Evolutionary conservation across 2,888 invertebrate genomes (phyloP).

Genomic region (Biston betularia): DNA sequence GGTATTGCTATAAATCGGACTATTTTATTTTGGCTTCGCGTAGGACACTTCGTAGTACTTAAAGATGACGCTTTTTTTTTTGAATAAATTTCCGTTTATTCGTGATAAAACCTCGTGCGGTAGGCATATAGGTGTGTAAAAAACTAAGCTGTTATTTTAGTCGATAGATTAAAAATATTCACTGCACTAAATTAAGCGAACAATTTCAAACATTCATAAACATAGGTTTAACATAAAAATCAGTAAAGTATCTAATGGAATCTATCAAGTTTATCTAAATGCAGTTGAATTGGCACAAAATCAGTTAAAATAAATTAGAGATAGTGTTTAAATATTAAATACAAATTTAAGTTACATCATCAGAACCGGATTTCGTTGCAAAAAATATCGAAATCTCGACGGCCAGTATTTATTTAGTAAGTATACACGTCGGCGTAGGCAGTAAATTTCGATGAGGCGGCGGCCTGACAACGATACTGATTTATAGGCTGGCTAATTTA

Average conservation of each 20-base stretch:
- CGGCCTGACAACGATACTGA: constrained; percentile 54
- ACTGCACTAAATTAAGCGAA: background rate
- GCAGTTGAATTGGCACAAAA: background rate
- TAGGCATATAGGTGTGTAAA: too few species aligned
- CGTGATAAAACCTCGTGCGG: too few species aligned
- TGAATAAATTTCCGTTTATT: too few species aligned
- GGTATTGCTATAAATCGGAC: too few species aligned
- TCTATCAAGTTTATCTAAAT: background rate
- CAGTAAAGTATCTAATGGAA: too few species aligned
- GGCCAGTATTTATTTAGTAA: constrained; percentile 38
- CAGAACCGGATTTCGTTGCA: constrained; percentile 38
- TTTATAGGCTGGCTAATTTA: constrained; percentile 57
- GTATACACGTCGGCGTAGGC: constrained; percentile 39
- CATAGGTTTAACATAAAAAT: too few species aligned
- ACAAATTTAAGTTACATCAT: constrained; percentile 21
- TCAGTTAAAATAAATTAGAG: constrained; percentile 1
- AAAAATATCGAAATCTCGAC: constrained; percentile 38
- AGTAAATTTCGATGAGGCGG: constrained; percentile 47
- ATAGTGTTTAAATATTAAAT: constrained; percentile 3
- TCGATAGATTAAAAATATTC: too few species aligned
- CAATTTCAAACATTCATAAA: background rate
- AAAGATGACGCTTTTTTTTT: too few species aligned
- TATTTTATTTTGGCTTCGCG: too few species aligned
- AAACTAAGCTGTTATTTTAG: too few species aligned
- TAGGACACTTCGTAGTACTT: too few species aligned